A percentile compares a stretch with the other conserved stretches of the same genome.
These are phyloP conservation scores for Varanus komodoensis DNA, from an alignment of 2,113 vertebrate species.

Conservation along the genomic window DNA sequence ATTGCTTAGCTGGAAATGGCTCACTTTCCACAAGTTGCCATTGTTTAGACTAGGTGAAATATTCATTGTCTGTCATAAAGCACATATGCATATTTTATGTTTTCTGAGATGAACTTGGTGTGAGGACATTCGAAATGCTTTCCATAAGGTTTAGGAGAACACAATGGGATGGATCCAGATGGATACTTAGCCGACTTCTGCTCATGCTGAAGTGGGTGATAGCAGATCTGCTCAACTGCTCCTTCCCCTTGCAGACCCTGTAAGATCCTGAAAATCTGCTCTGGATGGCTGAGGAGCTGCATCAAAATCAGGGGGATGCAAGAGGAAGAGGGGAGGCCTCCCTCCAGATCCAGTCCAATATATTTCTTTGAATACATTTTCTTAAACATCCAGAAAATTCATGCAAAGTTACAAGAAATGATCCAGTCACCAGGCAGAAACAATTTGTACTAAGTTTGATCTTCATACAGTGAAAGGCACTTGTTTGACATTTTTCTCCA, in stretches of 20 bases:
- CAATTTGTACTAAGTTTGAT: background rate
- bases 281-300: background rate
- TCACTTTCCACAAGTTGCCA: constrained; percentile 4
- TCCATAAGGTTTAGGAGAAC: background rate
- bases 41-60: constrained; percentile 38
- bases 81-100: constrained; percentile 28
- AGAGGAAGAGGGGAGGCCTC: background rate
- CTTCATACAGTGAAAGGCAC: background rate
- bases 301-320: background rate
- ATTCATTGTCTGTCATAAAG: constrained; percentile 29
- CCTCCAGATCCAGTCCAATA: background rate
- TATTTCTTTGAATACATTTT: background rate
- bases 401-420: background rate
- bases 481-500: background rate
- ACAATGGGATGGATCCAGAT: background rate
- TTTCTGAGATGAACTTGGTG: background rate
- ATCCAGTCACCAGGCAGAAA: background rate
- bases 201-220: background rate
- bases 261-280: background rate
- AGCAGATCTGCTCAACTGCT: background rate
- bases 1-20: constrained; percentile 9
- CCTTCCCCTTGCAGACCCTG: background rate
- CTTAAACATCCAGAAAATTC: background rate
- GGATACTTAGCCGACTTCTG: background rate
- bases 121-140: constrained; percentile 9